Evolutionary conservation across 92 coral and sea anemone genomes (phyloP), one percentile per base, ranked within the genome.

Genomic region (Phenganax marumi): DNA sequence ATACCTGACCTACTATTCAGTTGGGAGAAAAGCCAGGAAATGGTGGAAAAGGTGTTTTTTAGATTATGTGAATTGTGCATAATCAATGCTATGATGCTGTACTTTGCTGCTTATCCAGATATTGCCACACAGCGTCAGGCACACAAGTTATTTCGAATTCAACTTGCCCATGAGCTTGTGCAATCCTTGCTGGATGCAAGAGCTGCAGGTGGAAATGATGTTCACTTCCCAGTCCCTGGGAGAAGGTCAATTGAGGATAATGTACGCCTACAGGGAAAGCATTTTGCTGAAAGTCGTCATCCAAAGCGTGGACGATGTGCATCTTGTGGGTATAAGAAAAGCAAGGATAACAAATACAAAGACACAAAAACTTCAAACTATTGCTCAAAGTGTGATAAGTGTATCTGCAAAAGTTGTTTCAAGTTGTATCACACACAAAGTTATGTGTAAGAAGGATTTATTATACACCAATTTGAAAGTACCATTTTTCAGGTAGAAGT

Each of bases 21-120:
- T 54, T 54, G 60, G n/a, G n/a, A 10, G 10, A 54, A 10, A 10
- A 54, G 11, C n/a, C 60, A 54, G 10, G 11, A 54, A 54, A 54
- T 54, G 60, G 60, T 54, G 60, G 60, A 54, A 54, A 54, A 63
- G 70, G 70, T 63, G 12, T 63, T 63, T 63, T 63, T 63, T 63
- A 63, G 70, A 21, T 9, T 63, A 19, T 63, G 13, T 8, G 10
- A 63, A 19, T 9, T 63, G 22, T 63, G 70, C 23, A 21, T 63
- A 8, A 63, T 63, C 13, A 19, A 63, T 21, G 13, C 70, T 25
- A 63, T 63, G 70, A 25, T 63, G 12, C 70, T 63, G 19, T 63
- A 63, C 22, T 63, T 63, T 21, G 22, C 70, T 10, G 12, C 70
- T 8, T 12, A 63, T 63, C 70, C 70, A 63, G 70, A 63, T 9